Conservation (phyloP, 2,797 vertebrate genomes). For the Lemur catta region DNA sequence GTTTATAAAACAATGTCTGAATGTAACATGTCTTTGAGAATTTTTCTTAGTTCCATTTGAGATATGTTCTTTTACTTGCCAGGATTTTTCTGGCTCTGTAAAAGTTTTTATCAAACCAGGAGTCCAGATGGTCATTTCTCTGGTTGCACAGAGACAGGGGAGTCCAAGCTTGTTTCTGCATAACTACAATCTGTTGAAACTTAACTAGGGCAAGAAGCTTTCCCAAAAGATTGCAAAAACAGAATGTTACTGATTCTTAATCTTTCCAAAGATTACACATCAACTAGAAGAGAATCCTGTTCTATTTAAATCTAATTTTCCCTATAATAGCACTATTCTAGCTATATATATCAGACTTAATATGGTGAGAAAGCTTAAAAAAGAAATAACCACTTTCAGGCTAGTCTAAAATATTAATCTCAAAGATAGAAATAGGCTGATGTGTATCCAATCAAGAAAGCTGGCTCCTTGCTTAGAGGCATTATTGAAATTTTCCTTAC, state of each 20-base stretch:
- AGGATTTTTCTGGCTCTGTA: conserved; percentile 56
- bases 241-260: conserved; percentile 51
- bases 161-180: conserved; percentile 58
- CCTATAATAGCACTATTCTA: not conserved
- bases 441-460: not conserved
- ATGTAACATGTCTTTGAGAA: conserved; percentile 30
- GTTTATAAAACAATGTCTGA: conserved; percentile 55
- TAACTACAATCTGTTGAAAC: conserved; percentile 44
- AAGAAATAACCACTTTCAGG: not conserved
- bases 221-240: conserved; percentile 1
- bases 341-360: not conserved
- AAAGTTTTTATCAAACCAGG: conserved; percentile 59
- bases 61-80: conserved; percentile 36
- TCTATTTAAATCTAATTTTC: not conserved
- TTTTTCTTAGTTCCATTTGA: conserved; percentile 43
- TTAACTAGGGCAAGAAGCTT: conserved; percentile 5
- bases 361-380: not conserved
- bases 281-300: not conserved
- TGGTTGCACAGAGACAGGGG: conserved; percentile 50
- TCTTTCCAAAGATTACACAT: conserved; percentile 6
- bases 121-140: conserved; percentile 69
- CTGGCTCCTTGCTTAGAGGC: not conserved
- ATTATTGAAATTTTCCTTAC: not conserved
- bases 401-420: conserved; percentile 7
- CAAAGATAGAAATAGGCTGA: not conserved